phyloP scores from a whole-genome alignment of 2,113 vertebrate genomes.

The Erythrocebus patas region DNA sequence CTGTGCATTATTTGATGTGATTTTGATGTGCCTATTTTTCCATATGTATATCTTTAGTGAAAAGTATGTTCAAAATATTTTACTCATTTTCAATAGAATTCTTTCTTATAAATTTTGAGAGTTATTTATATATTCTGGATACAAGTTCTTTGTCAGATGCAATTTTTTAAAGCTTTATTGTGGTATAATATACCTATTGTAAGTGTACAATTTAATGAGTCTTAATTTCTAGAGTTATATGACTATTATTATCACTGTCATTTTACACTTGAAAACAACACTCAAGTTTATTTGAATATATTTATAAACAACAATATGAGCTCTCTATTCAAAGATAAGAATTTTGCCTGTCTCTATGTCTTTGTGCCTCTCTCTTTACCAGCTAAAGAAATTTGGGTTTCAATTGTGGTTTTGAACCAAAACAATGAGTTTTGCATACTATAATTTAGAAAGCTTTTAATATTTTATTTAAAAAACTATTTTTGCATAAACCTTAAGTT shows the following conservation, averaged over 20 bases:
- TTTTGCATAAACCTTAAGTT: neutral
- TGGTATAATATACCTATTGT: neutral
- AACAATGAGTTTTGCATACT: neutral
- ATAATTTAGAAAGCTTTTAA: neutral
- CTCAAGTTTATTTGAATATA: neutral
- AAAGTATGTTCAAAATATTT: neutral
- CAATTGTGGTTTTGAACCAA: neutral
- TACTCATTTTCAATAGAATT: neutral
- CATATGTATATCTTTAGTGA: neutral
- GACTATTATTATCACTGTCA: neutral
- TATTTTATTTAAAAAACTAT: neutral
- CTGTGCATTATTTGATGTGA: neutral
- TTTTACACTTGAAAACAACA: neutral
- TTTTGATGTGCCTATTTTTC: neutral
- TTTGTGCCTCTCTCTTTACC: neutral
- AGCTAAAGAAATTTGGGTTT: neutral
- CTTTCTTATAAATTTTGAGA: neutral
- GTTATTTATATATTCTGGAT: neutral
- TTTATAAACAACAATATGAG: neutral
- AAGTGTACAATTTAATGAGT: neutral
- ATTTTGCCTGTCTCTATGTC: neutral
- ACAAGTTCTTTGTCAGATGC: neutral
- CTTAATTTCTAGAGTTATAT: neutral
- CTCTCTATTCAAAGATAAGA: neutral
- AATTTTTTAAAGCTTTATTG: neutral